Base-by-base conservation (phyloP, 1,140 invertebrate species). In the Zaprionus kolodkinae region DNA sequence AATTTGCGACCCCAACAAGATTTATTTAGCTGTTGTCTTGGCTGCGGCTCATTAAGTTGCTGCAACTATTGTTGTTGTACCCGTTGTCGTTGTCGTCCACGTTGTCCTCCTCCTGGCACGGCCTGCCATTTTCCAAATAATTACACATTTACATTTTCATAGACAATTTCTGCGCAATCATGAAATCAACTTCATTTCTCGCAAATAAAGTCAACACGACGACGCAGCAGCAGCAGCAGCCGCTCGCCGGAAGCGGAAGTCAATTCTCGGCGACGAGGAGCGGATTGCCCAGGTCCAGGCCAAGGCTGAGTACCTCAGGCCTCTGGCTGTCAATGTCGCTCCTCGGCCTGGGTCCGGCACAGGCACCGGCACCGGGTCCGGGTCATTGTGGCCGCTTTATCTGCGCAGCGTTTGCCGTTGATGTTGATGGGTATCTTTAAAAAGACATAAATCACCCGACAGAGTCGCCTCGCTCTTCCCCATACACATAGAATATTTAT, bases 61-160 rank as follows among this genome's bases (percentile, higher is more conserved):
- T 56, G 48, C 43, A 50, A 17, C 33, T 65, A 15, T 50, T 70
- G 25, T 21, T 72, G 21, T 10, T 21, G 52, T 48, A 21, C 21
- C 21, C 21, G 21, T 21, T 21, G 21, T 21, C 21, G 21, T 63
- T 21, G 65, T 38, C 33, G 38, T 40, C 13, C 36, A 10, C 48
- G 17, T 36, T 21, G 25, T 55, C 30, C 21, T 57, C 25, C 11
- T 30, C 25, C 11, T 30, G 55, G 57, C 45, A 55, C 11, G 54
- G 50, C 30, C 73, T 71, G 73, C 67, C 77, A 88, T 88, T 87
- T 87, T 87, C 83, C 83, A 88, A 87, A 87, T 87, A 87, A 87
- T 87, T 87, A 87, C 84, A 87, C 83, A 87, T 87, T 87, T 87
- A 87, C 83, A 87, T 87, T 88, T 88, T 88, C 83, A 79, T 83